Evolutionary conservation across 2,888 invertebrate species (phyloP), one percentile per base, ranked within the genome.

Genomic region (Acanthosepion lycidas): DNA sequence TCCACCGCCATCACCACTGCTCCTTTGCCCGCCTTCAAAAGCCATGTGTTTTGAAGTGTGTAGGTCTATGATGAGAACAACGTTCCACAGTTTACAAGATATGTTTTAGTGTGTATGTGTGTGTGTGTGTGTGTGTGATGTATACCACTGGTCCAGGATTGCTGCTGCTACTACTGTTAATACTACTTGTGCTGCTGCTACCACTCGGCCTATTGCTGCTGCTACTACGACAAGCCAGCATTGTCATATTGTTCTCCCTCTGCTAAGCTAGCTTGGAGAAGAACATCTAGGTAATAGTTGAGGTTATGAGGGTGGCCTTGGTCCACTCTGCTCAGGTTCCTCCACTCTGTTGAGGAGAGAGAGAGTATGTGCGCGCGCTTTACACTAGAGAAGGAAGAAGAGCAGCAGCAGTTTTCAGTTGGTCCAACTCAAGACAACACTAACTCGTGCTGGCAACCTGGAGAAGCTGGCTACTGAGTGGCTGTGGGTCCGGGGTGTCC

Each of bases 401-500:
- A 18, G 51, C 42, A 92, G 28, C 92, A 51, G 92, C 49, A 51
- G 49, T 53, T 92, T 92, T 53, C 92, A 53, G n/a, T 48, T 51
- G 78, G 78, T 78, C 78, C 78, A 78, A 78, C 78, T 78, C 78
- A 78, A 78, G 78, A 78, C 78, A 78, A 78, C 78, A 78, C n/a
- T n/a, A 78, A 78, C 78, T 78, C 78, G 78, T 78, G 51, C 51
- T 49, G 49, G 51, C 92, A 49, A 51, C 92, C 51, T 92, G 92
- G 92, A 92, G 51, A 92, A 92, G 92, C 92, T n/a, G 49, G 92
- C 92, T 92, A 53, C 92, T 92, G 48, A 53, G 51, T 20, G 49
- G 92, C 92, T 92, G 92, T 53, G 49, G 48, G 51, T 92, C 49
- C 92, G 49, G 92, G 51, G 51, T 92, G 92, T 92, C 92, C 92